These are phyloP conservation scores for Hylaeus anthracinus DNA, from an alignment of 1,140 invertebrate species.

Conservation along the genomic window DNA sequence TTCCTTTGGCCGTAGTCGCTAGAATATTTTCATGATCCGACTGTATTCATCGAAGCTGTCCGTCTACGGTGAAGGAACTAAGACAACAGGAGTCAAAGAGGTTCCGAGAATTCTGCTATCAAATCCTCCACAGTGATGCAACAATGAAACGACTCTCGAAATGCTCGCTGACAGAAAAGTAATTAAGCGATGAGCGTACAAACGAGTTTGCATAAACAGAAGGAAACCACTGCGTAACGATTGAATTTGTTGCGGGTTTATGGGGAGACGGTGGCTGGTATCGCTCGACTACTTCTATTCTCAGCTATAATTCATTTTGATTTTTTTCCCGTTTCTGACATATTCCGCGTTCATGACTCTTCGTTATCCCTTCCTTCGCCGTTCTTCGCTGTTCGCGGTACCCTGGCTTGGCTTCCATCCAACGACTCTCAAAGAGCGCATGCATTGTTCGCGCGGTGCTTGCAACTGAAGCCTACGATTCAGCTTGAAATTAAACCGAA, in stretches of 20 bases:
- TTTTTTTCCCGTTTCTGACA: too few relatives aligned
- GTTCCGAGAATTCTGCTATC: background rate
- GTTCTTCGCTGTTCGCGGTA: background rate
- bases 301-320: background rate
- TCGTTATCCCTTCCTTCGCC: too few relatives aligned
- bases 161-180: background rate
- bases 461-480: background rate
- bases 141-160: background rate
- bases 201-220: background rate
- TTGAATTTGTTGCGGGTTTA: background rate
- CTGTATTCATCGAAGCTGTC: background rate
- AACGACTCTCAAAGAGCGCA: background rate
- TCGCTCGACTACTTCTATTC: background rate
- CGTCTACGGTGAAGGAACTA: background rate
- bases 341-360: background rate
- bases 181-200: background rate
- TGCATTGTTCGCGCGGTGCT: background rate
- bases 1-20: background rate
- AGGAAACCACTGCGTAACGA: background rate
- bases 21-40: background rate
- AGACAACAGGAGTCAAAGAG: background rate
- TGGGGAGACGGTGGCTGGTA: background rate
- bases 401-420: background rate
- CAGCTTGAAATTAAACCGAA: background rate
- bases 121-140: background rate